Conservation (phyloP, 2,113 vertebrate species). For the Smithornis capensis region DNA sequence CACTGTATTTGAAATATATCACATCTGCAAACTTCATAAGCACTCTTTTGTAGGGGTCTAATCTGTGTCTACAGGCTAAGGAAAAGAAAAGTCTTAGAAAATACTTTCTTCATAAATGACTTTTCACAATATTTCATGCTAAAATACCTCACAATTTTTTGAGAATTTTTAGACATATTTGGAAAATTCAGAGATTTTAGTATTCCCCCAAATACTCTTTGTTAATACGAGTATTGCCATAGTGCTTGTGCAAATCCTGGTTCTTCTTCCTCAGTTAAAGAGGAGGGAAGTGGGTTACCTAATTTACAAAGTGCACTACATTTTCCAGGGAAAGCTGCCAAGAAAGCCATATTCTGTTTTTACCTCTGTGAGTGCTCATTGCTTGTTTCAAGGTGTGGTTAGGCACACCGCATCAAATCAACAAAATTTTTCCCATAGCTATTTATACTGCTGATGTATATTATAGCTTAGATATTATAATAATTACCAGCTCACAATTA, state of each 20-base stretch:
- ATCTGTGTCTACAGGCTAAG: not conserved
- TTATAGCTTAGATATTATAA: not conserved
- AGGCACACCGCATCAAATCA: not conserved
- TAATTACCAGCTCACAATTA: not conserved
- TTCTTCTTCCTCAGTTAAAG: not conserved
- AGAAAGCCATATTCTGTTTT: not conserved
- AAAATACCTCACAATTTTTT: not conserved
- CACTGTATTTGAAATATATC: not conserved
- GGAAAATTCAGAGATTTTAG: not conserved
- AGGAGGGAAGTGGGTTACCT: not conserved
- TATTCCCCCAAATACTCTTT: accelerated
- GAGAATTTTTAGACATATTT: not conserved
- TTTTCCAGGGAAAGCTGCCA: not conserved
- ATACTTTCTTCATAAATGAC: not conserved
- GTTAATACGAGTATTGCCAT: not conserved
- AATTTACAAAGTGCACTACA: not conserved
- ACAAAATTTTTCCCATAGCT: not conserved
- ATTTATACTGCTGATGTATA: not conserved
- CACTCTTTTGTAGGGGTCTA: not conserved
- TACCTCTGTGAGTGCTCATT: not conserved
- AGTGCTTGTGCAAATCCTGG: not conserved
- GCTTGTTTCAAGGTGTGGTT: not conserved
- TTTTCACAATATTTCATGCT: not conserved
- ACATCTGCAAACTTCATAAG: not conserved
- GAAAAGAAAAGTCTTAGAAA: not conserved